Evolutionary conservation across 2,888 invertebrate genomes (phyloP).

Genomic region (Nemurella pictetii): DNA sequence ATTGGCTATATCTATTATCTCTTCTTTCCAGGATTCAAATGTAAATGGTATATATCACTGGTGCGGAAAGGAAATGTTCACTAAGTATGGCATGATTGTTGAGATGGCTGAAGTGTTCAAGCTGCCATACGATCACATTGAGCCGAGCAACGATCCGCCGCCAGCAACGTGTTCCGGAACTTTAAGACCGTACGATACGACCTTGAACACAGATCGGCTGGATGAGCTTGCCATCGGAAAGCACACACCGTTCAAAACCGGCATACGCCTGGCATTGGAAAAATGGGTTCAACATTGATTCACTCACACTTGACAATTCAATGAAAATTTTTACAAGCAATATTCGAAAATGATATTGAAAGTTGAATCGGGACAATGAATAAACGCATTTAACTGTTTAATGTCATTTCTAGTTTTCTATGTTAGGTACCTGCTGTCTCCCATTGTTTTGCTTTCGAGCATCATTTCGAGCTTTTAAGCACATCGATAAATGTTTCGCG

Average conservation of each 20-base stretch:
- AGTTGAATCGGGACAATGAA: too few species aligned
- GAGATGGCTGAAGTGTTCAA: slow-evolving; percentile 53
- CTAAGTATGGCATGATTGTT: slow-evolving; percentile 56
- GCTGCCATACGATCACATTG: slow-evolving; percentile 51
- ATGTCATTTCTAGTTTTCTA: background rate
- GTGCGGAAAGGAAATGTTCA: slow-evolving; percentile 55
- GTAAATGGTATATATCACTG: slow-evolving; percentile 55
- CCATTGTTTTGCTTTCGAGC: background rate
- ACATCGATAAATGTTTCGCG: slow-evolving; percentile 93
- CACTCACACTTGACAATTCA: background rate
- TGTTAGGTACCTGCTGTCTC: background rate
- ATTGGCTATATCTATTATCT: background rate
- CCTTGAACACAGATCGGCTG: slow-evolving; percentile 49
- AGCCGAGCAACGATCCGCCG: slow-evolving; percentile 48
- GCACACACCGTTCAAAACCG: slow-evolving; percentile 51
- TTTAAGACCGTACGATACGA: slow-evolving; percentile 53
- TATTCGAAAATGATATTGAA: background rate
- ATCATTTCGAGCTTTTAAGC: slow-evolving; percentile 66
- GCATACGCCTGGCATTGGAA: slow-evolving; percentile 46
- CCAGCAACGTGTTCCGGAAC: slow-evolving; percentile 42
- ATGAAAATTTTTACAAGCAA: background rate
- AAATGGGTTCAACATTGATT: slow-evolving; percentile 42
- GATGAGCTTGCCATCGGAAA: slow-evolving; percentile 49
- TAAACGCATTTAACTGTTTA: background rate
- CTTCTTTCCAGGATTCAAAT: background rate